Percentiles rank a stretch among this genome's conserved stretches.
phyloP scores from a whole-genome alignment of 1,140 invertebrate genomes.

The Pentalonia nigronervosa region DNA sequence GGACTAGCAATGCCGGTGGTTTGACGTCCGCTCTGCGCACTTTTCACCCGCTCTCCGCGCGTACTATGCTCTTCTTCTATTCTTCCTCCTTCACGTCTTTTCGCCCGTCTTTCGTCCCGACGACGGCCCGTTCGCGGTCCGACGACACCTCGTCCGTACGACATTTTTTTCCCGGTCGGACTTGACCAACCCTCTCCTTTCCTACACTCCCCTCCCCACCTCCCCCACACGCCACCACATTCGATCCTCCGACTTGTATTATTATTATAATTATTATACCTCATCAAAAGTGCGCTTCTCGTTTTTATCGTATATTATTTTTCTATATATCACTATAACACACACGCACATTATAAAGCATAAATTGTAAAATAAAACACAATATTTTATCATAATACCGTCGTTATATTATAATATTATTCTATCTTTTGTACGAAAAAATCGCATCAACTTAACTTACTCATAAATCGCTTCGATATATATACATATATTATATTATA shows the following conservation, averaged over 20 bases:
- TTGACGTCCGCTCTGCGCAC: conserved; percentile 54
- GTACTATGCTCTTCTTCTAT: conserved; percentile 57
- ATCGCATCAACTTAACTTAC: not conserved
- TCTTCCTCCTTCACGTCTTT: conserved; percentile 57
- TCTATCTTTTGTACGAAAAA: not conserved
- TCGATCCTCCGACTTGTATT: not conserved
- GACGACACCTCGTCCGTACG: not conserved
- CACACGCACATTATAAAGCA: not conserved
- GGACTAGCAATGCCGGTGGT: conserved; percentile 58
- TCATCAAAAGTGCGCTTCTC: not conserved
- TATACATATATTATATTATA: not conserved
- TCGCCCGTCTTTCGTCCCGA: conserved; percentile 2
- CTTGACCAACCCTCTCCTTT: conserved; percentile 29
- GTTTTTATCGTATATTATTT: not conserved
- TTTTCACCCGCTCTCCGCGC: conserved; percentile 57
- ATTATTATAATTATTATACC: too few relatives aligned
- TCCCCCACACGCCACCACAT: not conserved
- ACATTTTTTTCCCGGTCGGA: conserved; percentile 3
- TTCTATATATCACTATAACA: not conserved
- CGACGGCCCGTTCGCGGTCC: conserved; percentile 31
- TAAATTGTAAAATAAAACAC: not conserved
- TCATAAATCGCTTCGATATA: not conserved
- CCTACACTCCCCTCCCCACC: too few relatives aligned
- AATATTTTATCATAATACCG: not conserved
- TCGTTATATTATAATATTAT: not conserved